Evolutionary conservation across 2,797 vertebrate species (phyloP).

Genomic region (Phaenicophaeus curvirostris): DNA sequence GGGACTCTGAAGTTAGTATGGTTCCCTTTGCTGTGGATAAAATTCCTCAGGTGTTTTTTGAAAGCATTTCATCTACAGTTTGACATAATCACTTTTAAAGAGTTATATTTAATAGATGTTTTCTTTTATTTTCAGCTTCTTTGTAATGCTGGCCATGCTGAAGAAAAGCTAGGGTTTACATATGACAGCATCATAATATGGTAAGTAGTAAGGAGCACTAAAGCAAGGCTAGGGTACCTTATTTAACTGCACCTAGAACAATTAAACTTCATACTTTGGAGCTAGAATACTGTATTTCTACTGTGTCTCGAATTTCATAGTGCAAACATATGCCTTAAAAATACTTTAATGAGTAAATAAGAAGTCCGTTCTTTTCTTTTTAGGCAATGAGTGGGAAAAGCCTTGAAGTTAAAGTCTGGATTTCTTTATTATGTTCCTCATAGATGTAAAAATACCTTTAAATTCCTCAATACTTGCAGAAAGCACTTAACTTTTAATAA

Average conservation of each 20-base stretch:
- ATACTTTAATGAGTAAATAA: background rate
- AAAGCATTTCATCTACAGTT: background rate
- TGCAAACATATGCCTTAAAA: background rate
- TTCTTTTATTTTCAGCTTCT: constrained; percentile 86
- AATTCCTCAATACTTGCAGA: background rate
- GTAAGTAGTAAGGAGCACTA: constrained; percentile 79
- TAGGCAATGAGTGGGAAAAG: background rate
- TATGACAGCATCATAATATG: constrained; percentile 98
- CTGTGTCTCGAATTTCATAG: background rate
- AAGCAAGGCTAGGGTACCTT: background rate
- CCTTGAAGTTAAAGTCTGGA: too few species aligned
- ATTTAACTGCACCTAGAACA: too few species aligned
- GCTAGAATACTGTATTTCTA: background rate
- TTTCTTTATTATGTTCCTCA: background rate
- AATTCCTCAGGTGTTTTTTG: background rate
- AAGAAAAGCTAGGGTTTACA: constrained; percentile 95
- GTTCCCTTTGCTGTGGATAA: background rate
- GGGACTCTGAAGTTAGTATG: background rate
- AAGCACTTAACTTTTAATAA: background rate
- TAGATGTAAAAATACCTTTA: background rate
- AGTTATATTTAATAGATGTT: background rate
- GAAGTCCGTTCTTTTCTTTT: background rate
- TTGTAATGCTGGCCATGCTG: constrained; percentile 90
- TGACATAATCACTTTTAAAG: background rate
- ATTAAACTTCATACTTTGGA: background rate